Evolutionary conservation across 1,140 invertebrate species (phyloP).

Genomic region (Drosophila sp.): DNA sequence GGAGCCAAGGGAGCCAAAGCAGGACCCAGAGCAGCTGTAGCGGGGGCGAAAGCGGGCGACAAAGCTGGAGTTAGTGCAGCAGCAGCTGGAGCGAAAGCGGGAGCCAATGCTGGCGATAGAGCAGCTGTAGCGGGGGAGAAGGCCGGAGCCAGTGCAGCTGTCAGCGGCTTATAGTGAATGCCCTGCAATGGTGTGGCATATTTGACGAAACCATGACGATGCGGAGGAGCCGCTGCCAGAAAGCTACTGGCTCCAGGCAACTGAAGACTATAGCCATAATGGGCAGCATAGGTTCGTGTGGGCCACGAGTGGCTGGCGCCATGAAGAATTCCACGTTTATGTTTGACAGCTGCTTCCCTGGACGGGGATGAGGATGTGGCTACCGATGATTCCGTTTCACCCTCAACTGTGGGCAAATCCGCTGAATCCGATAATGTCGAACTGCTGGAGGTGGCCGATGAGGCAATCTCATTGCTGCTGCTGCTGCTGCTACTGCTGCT

Average conservation of each 20-base stretch:
- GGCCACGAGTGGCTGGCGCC: slow-evolving; percentile 57
- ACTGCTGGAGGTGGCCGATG: not conserved
- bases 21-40: slow-evolving; percentile 62
- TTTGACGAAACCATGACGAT: slow-evolving; percentile 56
- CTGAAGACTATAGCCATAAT: slow-evolving; percentile 74
- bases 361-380: not conserved
- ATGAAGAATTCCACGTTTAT: slow-evolving; percentile 72
- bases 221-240: slow-evolving; percentile 48
- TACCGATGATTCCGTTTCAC: slow-evolving; percentile 15
- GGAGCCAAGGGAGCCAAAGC: slow-evolving; percentile 38
- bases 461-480: slow-evolving; percentile 12
- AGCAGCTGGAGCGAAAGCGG: slow-evolving; percentile 14
- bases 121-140: slow-evolving; percentile 17
- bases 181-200: slow-evolving; percentile 44
- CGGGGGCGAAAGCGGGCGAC: too few species aligned
- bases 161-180: slow-evolving; percentile 47
- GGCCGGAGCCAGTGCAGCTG: slow-evolving; percentile 25
- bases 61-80: slow-evolving; percentile 1
- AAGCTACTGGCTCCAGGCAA: slow-evolving; percentile 62
- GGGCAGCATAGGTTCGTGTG: slow-evolving; percentile 66
- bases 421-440: slow-evolving; percentile 1
- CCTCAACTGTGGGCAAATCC: slow-evolving; percentile 1
- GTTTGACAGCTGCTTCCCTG: slow-evolving; percentile 50
- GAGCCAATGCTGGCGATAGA: slow-evolving; percentile 18
- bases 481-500: not conserved